Base-by-base conservation (phyloP, 1,140 invertebrate species). In the Manduca sexta region DNA sequence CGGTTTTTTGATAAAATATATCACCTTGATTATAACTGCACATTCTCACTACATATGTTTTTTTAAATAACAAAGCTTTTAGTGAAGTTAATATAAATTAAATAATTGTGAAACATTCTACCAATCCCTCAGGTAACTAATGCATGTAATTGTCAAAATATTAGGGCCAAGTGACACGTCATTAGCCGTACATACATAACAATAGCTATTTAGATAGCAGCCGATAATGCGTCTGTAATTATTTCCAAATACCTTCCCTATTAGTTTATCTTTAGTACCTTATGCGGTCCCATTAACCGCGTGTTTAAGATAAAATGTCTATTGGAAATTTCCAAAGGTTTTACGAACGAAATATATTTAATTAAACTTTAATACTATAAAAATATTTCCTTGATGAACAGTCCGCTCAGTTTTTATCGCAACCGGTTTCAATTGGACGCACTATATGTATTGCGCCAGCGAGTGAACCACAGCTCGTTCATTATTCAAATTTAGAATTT, bases 181-280 rank as follows among this genome's bases (percentile, higher is more conserved):
- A 35, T 14, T 35, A 35, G 11, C 8, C 21, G 4, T 26, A 26
- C 21, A 26, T 26, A 30, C 41, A 31, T 31, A 3, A 31, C 14
- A 13, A 26, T 45, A 35, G 13, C 50, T 53, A 67, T 65, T 64
- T 61, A 54, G 52, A 65, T 65, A 60, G 29, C 35, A 45, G 14
- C 45, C 40, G 50, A 49, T 64, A 71, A 64, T 59, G 60, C 31
- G 29, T 33, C 52, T 33, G 38, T 64, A 59, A 64, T 61, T 57
- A 67, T 56, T 53, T 50, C 39, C 63, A 80, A 77, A 48, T 72
- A 61, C 46, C 44, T 67, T 53, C 45, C 42, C 68, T 76, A 80
- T 83, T 83, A 78, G 66, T 70, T 70, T 80, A 80, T 79, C 76
- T 69, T 35, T 44, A 17, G 16, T 41, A 39, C 38, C 60, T 66